These are phyloP conservation scores for Acanthosepion lycidas DNA, from an alignment of 2,888 invertebrate genomes.

Conservation along the genomic window DNA sequence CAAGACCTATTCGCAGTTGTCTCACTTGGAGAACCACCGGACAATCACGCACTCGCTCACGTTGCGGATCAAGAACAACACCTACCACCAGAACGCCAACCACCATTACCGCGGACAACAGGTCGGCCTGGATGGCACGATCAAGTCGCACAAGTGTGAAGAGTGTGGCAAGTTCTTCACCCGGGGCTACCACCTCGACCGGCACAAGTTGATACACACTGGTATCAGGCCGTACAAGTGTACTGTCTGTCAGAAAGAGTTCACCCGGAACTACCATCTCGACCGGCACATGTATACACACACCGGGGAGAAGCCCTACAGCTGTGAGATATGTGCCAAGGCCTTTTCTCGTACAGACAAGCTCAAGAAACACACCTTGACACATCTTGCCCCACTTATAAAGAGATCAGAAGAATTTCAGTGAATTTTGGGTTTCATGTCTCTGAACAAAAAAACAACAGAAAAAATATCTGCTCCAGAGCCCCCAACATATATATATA, in stretches of 20 bases:
- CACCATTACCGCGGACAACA: neutral
- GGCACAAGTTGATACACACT: neutral
- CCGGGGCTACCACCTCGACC: neutral
- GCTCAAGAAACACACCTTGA: neutral
- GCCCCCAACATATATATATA: no score
- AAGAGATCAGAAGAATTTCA: neutral
- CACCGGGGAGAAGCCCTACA: slow-evolving; percentile 38
- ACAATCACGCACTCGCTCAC: neutral
- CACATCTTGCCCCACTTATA: neutral
- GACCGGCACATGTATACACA: neutral
- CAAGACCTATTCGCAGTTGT: neutral
- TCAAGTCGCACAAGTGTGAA: neutral
- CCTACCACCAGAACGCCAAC: neutral
- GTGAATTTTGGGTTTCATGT: no score
- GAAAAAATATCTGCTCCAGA: no score
- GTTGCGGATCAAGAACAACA: neutral
- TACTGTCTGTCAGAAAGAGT: neutral
- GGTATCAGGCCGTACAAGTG: slow-evolving; percentile 38
- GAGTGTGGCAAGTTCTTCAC: neutral
- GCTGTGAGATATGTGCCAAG: slow-evolving; percentile 33
- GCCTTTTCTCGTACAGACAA: neutral
- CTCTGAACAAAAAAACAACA: no score
- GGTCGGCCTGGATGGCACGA: neutral
- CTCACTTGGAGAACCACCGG: neutral
- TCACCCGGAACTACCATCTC: slow-evolving; percentile 38